Evolutionary conservation across 1,140 invertebrate genomes (phyloP).

Genomic region (Drosophila nasuta): DNA sequence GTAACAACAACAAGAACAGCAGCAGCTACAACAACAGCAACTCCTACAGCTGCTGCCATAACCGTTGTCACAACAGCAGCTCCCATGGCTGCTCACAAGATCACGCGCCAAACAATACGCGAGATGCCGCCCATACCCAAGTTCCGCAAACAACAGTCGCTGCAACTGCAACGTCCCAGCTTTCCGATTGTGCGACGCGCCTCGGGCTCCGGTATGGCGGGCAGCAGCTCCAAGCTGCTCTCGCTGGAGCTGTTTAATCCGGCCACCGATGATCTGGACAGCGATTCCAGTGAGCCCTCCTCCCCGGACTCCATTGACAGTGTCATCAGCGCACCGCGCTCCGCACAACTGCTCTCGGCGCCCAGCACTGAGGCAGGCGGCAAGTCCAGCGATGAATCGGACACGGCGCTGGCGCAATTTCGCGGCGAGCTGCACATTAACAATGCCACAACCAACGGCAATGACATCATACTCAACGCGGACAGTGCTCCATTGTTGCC

Average conservation of each 20-base stretch:
- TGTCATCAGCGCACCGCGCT: slow-evolving; percentile 89
- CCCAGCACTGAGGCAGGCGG: slow-evolving; percentile 28
- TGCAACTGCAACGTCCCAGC: slow-evolving; percentile 82
- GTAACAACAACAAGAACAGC: slow-evolving; percentile 19
- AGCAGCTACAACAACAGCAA: slow-evolving; percentile 55
- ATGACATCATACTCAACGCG: slow-evolving; percentile 77
- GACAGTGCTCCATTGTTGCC: slow-evolving; percentile 67
- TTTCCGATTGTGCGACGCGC: slow-evolving; percentile 88
- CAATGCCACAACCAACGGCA: slow-evolving; percentile 47
- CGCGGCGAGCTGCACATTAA: slow-evolving; percentile 71
- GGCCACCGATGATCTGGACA: slow-evolving; percentile 95
- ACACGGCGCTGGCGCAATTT: slow-evolving; percentile 48
- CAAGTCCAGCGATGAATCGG: slow-evolving; percentile 47
- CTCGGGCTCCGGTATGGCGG: slow-evolving; percentile 79
- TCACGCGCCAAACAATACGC: slow-evolving; percentile 87
- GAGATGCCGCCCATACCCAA: slow-evolving; percentile 87
- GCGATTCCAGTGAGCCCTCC: slow-evolving; percentile 93
- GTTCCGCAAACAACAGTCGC: slow-evolving; percentile 86
- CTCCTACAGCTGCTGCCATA: background rate
- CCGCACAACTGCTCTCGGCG: slow-evolving; percentile 48
- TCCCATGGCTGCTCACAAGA: slow-evolving; percentile 62
- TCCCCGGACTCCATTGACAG: slow-evolving; percentile 94
- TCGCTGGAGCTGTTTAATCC: slow-evolving; percentile 95
- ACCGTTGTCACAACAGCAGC: slow-evolving; percentile 34
- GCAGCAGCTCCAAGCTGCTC: slow-evolving; percentile 87